phyloP scores from a whole-genome alignment of 2,888 invertebrate genomes.

The Helleia helle region DNA sequence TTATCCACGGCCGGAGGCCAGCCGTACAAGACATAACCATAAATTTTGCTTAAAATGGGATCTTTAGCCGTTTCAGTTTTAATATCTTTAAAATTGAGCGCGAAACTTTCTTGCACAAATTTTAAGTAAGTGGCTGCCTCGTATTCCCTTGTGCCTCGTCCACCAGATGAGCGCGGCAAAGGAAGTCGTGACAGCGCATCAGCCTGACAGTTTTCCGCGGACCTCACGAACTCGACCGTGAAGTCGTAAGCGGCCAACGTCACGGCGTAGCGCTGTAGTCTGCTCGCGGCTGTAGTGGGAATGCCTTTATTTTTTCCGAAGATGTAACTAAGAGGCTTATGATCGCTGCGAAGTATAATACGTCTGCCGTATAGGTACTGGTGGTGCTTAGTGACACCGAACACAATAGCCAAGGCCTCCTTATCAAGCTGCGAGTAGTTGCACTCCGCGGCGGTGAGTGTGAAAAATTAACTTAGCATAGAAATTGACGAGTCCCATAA shows the following conservation, averaged over 20 bases:
- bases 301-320: too few species aligned
- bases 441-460: too few species aligned
- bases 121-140: slow-evolving; percentile 4
- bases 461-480: too few species aligned
- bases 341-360: slow-evolving; percentile 35
- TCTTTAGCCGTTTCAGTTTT: slow-evolving; percentile 7
- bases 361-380: slow-evolving; percentile 19
- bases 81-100: slow-evolving; percentile 7
- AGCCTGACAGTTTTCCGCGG: slow-evolving; percentile 17
- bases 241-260: slow-evolving; percentile 31
- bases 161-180: background rate
- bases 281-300: too few species aligned
- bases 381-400: slow-evolving; percentile 20
- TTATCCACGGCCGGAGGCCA: background rate
- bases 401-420: too few species aligned
- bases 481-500: too few species aligned
- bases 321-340: slow-evolving; percentile 39
- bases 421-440: too few species aligned
- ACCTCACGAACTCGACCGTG: slow-evolving; percentile 18
- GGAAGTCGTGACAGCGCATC: slow-evolving; percentile 23
- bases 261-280: too few species aligned
- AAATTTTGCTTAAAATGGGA: background rate
- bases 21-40: background rate
- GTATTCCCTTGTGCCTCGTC: background rate
- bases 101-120: slow-evolving; percentile 9